These are phyloP conservation scores for Isurus oxyrinchus DNA, from an alignment of 2,113 vertebrate genomes.

Conservation along the genomic window DNA sequence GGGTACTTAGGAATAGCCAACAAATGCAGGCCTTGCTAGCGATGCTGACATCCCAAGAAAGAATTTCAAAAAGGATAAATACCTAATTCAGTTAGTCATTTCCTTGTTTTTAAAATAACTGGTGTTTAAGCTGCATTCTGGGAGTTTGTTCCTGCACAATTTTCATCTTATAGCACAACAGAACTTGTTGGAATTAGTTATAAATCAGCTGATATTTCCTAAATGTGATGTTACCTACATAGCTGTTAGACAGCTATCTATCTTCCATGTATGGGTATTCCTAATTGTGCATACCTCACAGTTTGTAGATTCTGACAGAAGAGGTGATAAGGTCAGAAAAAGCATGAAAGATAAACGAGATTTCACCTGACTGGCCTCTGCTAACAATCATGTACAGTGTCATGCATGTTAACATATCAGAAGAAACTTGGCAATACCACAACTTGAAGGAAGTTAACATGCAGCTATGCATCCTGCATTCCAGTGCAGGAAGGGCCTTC, in stretches of 20 bases:
- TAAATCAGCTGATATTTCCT: background rate
- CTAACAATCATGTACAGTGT: background rate
- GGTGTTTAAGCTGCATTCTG: background rate
- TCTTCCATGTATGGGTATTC: background rate
- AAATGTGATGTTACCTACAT: background rate
- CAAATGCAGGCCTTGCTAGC: too few species aligned
- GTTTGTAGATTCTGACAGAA: background rate
- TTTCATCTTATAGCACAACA: background rate
- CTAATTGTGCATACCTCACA: too few species aligned
- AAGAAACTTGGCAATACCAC: background rate
- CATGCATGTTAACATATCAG: background rate
- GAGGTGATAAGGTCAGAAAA: background rate
- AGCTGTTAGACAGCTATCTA: background rate
- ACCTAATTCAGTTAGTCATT: background rate
- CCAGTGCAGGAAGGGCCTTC: background rate
- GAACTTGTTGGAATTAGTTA: background rate
- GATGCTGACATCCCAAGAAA: too few species aligned
- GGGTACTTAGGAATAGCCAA: too few species aligned
- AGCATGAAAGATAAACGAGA: background rate
- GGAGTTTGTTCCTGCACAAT: background rate
- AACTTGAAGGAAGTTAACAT: background rate
- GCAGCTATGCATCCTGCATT: background rate
- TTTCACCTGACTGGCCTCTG: background rate
- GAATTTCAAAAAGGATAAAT: background rate
- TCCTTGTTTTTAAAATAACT: background rate